These are phyloP conservation scores for Scarus forsteni DNA, from an alignment of 2,797 vertebrate species.

Conservation along the genomic window DNA sequence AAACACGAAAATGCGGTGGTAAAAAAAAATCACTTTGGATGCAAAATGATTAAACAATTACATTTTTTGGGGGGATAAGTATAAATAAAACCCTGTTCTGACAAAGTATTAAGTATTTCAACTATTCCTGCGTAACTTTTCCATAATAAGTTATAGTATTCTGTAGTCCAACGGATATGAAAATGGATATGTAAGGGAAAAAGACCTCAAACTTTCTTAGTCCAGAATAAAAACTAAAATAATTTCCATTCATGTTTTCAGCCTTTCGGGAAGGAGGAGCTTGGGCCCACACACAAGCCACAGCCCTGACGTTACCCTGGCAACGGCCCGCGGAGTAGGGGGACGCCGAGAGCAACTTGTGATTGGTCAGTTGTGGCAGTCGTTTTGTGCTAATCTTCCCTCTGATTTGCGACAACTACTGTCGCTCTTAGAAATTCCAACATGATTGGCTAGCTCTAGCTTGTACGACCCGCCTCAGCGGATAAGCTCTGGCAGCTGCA, in stretches of 20 bases:
- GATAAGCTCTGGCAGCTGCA: constrained; percentile 42
- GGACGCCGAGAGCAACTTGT: constrained; percentile 16
- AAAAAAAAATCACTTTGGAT: too few relatives aligned
- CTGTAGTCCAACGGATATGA: too few relatives aligned
- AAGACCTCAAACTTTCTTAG: too few relatives aligned
- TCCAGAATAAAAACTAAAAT: background rate
- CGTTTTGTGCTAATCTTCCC: background rate
- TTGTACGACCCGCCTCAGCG: constrained; percentile 9
- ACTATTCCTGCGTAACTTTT: too few relatives aligned
- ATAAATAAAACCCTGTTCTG: too few relatives aligned
- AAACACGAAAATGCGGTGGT: too few relatives aligned
- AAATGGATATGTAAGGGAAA: too few relatives aligned
- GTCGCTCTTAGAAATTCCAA: background rate
- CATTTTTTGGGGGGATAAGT: too few relatives aligned
- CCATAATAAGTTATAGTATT: too few relatives aligned
- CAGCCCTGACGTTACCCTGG: constrained; percentile 59
- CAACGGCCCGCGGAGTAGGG: constrained; percentile 37
- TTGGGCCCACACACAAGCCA: constrained; percentile 34
- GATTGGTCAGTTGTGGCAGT: constrained; percentile 38
- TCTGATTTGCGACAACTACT: constrained; percentile 13
- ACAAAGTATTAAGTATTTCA: too few relatives aligned
- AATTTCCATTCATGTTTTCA: constrained; percentile 6
- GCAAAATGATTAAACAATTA: too few relatives aligned
- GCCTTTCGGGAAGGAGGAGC: constrained; percentile 12
- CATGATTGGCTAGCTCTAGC: constrained; percentile 28